Evolutionary conservation across 2,888 invertebrate genomes (phyloP), one percentile per base, ranked within the genome.

Genomic region (Lutraria lutraria): DNA sequence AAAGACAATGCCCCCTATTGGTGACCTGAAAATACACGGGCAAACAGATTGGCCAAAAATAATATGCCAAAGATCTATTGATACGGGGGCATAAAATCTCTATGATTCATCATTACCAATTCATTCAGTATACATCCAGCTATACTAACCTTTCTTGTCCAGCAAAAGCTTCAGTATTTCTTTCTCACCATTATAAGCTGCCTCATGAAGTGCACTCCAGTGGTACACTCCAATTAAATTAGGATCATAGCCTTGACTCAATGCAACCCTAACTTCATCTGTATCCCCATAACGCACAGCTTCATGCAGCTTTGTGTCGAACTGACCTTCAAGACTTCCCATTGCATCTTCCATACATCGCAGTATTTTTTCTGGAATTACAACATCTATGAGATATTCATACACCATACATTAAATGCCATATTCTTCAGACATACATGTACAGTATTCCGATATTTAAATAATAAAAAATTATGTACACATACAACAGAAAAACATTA

Each of bases 121-220:
- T 43, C 8, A 43, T 2, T 4, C 43, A 43, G 43, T 43, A 43
- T 8, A 43, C 43, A 43, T 43, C 43, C 43, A 72, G 16, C 29
- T 29, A 72, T 72, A 31, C 88, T 63, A 86, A 95, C 96, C 96
- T 91, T 94, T 94, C 83, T 94, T 91, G 63, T 92, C 86, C 53
- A 96, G 90, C 19, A 96, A 91, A 13, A 94, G 91, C 63, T 91
- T 91, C 12, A 96, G 91, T 34, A 96, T 95, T 25, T 95, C 94
- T 54, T 85, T 86, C 31, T 96, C 95, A 52, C 96, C 96, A 92
- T 95, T 95, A 81, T 93, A 92, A 6, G 95, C 93, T 4, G 96
- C 96, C 88, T 96, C 96, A 86, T 96, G 96, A 16, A 96, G 92
- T 0, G 95, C 91, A 87, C 92, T 95, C 96, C 96, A 96, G 89